Evolutionary conservation across 2,113 vertebrate genomes (phyloP), one percentile per base, ranked within the genome.

Genomic region (Brachypteracias leptosomus): DNA sequence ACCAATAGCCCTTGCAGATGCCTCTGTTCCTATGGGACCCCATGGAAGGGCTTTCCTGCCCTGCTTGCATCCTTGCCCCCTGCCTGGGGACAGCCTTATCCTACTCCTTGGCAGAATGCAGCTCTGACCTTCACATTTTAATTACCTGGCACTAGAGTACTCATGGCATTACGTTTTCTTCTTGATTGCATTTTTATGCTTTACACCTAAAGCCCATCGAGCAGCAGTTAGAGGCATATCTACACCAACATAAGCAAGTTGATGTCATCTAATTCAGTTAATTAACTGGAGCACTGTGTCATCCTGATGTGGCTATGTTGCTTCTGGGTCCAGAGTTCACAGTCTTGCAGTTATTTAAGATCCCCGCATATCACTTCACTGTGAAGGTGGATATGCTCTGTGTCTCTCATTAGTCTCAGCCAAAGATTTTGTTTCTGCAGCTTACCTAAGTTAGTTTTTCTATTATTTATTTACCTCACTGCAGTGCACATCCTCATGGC

Each of bases 401-500:
- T 54, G 6, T 55, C 31, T 74, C n/a, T 89, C 59, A 66, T 71
- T 77, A 87, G 42, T 81, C 38, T 63, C 62, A 92, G 49, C 6
- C 47, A 86, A 92, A 95, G 62, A 79, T 70, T 89, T 81, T 90
- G 38, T 47, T 91, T 90, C 59, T 89, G 59, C 18, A 52, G 14
- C 40, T 83, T 66, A 33, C 67, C 36, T 54, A 66, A 83, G 51
- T 66, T 73, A 76, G 28, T 51, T 80, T 85, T 93, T 55, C 63
- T 83, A 13, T 76, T 93, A 88, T 93, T 95, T 94, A 94, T 91
- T 93, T 92, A 36, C 68, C 57, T 91, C 44, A 65, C 80, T 65
- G 58, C 61, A 29, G 61, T 44, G 42, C 28, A 86, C 31, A 47
- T 86, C 47, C 67, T 84, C 42, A 77, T 71, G 55, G 80, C 47